Percentiles rank a stretch among this genome's conserved stretches.
Evolutionary conservation across 2,113 vertebrate genomes (phyloP).

Genomic region (Nestor notabilis): DNA sequence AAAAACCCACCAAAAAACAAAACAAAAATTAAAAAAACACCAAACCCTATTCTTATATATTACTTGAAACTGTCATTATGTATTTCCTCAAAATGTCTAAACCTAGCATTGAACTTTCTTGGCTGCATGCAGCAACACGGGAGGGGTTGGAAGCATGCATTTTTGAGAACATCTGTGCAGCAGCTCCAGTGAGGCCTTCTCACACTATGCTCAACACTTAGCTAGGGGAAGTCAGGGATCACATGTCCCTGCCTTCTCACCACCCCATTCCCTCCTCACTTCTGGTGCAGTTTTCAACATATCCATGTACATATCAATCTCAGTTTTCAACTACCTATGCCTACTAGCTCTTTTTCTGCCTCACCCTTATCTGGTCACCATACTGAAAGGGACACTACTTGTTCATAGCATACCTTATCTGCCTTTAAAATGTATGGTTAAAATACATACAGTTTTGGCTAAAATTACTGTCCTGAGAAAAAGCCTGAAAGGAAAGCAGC

Average conservation of each 20-base stretch:
- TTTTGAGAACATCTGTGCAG: background rate
- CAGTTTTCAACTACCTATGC: background rate
- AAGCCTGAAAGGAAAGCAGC: background rate
- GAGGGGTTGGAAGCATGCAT: background rate
- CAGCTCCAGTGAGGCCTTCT: background rate
- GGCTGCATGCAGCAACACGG: background rate
- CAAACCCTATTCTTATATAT: background rate
- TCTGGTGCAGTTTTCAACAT: background rate
- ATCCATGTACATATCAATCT: fast-evolving
- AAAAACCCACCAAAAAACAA: background rate
- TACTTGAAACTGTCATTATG: fast-evolving
- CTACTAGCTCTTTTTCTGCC: background rate
- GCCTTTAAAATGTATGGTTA: background rate
- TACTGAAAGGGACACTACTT: background rate
- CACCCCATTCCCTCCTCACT: background rate
- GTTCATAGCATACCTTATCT: background rate
- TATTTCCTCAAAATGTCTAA: background rate
- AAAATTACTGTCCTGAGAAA: background rate
- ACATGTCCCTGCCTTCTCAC: background rate
- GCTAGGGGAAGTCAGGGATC: background rate
- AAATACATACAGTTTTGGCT: background rate
- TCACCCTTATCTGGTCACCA: background rate
- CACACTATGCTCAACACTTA: background rate
- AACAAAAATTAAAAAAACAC: background rate
- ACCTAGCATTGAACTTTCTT: background rate